These are phyloP conservation scores for Mylabris phalerata DNA, from an alignment of 1,140 invertebrate species.

Conservation along the genomic window DNA sequence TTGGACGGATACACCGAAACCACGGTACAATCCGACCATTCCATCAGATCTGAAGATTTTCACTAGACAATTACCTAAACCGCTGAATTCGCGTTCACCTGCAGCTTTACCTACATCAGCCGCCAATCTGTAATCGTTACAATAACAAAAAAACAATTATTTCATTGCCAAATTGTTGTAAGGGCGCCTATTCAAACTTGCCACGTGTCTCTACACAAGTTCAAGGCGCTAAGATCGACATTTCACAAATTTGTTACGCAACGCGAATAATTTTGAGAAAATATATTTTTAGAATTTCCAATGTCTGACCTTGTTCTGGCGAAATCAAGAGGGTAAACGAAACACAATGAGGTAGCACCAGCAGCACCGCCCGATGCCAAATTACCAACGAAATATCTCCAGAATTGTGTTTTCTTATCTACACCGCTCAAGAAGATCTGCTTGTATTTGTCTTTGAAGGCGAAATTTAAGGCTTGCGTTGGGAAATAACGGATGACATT, in stretches of 20 bases:
- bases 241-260: not conserved
- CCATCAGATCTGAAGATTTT: slow-evolving; percentile 84
- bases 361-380: slow-evolving; percentile 89
- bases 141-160: not conserved
- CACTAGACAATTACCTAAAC: slow-evolving; percentile 71
- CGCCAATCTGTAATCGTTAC: slow-evolving; percentile 53
- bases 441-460: slow-evolving; percentile 90
- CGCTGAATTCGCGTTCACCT: slow-evolving; percentile 72
- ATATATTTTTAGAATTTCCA: not conserved
- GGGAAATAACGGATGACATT: slow-evolving; percentile 92
- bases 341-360: slow-evolving; percentile 88
- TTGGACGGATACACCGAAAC: slow-evolving; percentile 85
- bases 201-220: not conserved
- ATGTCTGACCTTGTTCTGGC: slow-evolving; percentile 73
- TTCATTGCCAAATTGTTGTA: not conserved
- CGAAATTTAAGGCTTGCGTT: slow-evolving; percentile 94
- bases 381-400: slow-evolving; percentile 78
- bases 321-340: slow-evolving; percentile 93
- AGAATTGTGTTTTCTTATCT: slow-evolving; percentile 82
- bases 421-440: slow-evolving; percentile 73
- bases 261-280: not conserved
- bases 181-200: not conserved
- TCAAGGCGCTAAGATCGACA: not conserved
- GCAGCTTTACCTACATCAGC: slow-evolving; percentile 74
- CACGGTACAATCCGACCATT: slow-evolving; percentile 75